Conservation (phyloP, 2,888 invertebrate genomes). For the Patella ulyssiponensis region DNA sequence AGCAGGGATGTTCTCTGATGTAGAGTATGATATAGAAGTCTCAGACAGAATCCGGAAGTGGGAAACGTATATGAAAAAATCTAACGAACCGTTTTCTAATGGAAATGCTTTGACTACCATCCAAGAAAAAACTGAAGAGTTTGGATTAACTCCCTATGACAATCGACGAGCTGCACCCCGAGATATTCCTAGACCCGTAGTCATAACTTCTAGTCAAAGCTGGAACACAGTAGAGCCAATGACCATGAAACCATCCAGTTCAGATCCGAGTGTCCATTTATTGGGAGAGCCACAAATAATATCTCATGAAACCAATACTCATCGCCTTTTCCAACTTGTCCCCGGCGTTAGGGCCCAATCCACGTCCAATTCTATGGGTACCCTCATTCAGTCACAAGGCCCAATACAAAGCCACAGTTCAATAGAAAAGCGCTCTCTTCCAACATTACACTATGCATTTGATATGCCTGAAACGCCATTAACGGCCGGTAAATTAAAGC, state of each 20-base stretch:
- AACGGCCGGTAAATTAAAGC: background rate
- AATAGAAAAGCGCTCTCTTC: background rate
- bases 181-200: background rate
- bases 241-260: slow-evolving; percentile 27
- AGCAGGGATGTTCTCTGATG: slow-evolving; percentile 66
- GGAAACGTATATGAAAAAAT: slow-evolving; percentile 59
- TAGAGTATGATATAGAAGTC: slow-evolving; percentile 65
- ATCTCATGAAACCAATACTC: slow-evolving; percentile 33
- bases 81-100: slow-evolving; percentile 33
- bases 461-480: background rate
- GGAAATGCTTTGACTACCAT: slow-evolving; percentile 46
- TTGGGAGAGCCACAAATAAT: slow-evolving; percentile 25
- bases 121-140: slow-evolving; percentile 41
- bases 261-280: slow-evolving; percentile 31
- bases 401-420: background rate
- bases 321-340: slow-evolving; percentile 33
- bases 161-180: background rate
- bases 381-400: slow-evolving; percentile 19
- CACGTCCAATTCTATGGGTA: slow-evolving; percentile 28
- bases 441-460: background rate
- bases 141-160: background rate
- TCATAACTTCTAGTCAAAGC: slow-evolving; percentile 15
- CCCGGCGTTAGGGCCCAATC: slow-evolving; percentile 32
- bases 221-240: slow-evolving; percentile 15
- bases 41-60: slow-evolving; percentile 65